Evolutionary conservation across 2,113 vertebrate species (phyloP), one percentile per base, ranked within the genome.

Genomic region (Muntiacus muntjak): DNA sequence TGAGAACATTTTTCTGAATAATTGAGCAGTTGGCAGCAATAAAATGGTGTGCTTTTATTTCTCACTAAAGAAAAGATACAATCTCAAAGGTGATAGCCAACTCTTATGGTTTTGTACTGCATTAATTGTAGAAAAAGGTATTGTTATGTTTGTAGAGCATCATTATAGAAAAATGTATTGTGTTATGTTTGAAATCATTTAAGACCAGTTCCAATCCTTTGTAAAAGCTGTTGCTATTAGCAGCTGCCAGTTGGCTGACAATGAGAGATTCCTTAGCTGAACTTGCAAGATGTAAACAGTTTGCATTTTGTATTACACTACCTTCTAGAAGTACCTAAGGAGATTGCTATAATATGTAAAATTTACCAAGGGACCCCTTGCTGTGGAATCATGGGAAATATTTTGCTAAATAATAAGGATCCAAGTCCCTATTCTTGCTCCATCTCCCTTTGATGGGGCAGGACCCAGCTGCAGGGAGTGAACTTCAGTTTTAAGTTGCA

Each of bases 1-100:
- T 93, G 97, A 97, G 76, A 97, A 62, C 87, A 54, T 92, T 96
- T 95, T 97, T 95, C 89, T 94, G 93, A 97, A 98, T 97, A 98
- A 93, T 87, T 92, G 92, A 94, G 85, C 78, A 97, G 79, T 88
- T 92, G 86, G 45, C 52, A 95, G 43, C 91, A 95, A 87, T 96
- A 95, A 96, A 95, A 86, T 95, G 15, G 23, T 89, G 6, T 95
- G 86, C 94, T 97, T 98, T 95, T 94, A 97, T 98, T 89, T 95
- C 95, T 94, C 83, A 93, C 89, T 94, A 94, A 96, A 97, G 93
- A 96, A 92, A 95, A 76, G 79, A 96, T 96, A 79, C 55, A 93
- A 87, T 94, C 83, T 98, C 91, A 95, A 87, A 97, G 92, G 87
- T 96, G 93, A 97, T 96, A 76, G 55, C 16, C 52, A 71, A 54